These are phyloP conservation scores for Siniperca undulata DNA, from an alignment of 2,797 vertebrate species.

Conservation along the genomic window DNA sequence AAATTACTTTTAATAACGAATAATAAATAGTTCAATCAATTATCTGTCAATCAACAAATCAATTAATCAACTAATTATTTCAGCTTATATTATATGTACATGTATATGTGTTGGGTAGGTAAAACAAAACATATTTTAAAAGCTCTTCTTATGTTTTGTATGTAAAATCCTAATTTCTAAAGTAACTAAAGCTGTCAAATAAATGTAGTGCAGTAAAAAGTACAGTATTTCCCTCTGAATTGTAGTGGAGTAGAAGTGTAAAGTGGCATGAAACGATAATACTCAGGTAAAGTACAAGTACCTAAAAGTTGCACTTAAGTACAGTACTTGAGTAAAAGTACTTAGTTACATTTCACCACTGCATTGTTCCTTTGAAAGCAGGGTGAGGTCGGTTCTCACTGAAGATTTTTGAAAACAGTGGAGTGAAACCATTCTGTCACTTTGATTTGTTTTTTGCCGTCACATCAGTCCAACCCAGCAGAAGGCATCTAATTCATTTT, in stretches of 20 bases:
- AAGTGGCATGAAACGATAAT: not conserved
- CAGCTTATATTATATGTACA: not conserved
- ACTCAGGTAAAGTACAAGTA: not conserved
- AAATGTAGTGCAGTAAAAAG: too few species aligned
- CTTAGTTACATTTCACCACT: not conserved
- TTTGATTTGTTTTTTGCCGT: not conserved
- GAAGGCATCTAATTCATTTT: not conserved
- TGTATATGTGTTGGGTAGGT: not conserved
- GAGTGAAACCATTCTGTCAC: not conserved
- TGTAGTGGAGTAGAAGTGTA: too few species aligned
- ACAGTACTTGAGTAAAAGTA: too few species aligned
- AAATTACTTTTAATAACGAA: not conserved
- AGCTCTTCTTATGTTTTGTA: not conserved
- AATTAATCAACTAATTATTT: not conserved
- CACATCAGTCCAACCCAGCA: not conserved
- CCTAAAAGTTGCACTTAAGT: too few species aligned
- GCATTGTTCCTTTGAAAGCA: not conserved
- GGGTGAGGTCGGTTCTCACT: not conserved
- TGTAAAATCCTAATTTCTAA: too few species aligned
- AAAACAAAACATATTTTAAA: not conserved
- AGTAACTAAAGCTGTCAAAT: too few species aligned
- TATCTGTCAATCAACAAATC: not conserved
- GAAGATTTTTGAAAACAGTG: not conserved
- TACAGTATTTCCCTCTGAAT: too few species aligned
- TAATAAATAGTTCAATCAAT: not conserved